Evolutionary conservation across 2,113 vertebrate species (phyloP), one percentile per base, ranked within the genome.

Genomic region (Triplophysa dalaica): DNA sequence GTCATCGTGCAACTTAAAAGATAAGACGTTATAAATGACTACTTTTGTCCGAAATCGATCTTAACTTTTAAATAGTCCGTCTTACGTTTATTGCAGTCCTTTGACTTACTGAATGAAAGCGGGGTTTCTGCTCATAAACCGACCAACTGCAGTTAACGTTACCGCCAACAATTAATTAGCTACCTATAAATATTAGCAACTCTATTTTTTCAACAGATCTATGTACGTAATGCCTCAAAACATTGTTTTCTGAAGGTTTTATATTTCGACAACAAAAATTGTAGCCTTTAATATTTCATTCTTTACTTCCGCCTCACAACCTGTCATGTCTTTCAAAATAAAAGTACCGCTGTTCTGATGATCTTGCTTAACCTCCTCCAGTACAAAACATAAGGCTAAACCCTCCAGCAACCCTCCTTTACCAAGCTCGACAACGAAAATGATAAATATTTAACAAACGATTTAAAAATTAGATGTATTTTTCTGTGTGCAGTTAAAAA

Each of bases 1-100:
- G 90, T 87, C 91, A 94, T 93, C 19, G 26, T 74, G 19, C 43
- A 68, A 60, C 19, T 69, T 38, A 2, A 5, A 50, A 4, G 1
- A 1, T 14, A 56, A 43, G 0, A 14, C 33, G 1, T 17, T 48
- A n/a, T 22, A 19, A 10, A 22, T 33, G 54, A 1, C 9, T 75
- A 45, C 14, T 16, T 26, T 45, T 10, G 54, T 8, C 1, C 38
- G 4, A 73, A 41, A 22, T 19, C n/a, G 10, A 73, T 38, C 11
- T 21, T 38, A 8, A 11, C 14, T 26, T 62, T 5, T 41, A 62
- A 26, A 26, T 9, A 21, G 17, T 8, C 7, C 17, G 54, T 2
- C 21, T 61, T 45, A 13, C 26, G 29, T 41, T 41, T 54, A 41
- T 60, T 21, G 24, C 19, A 29, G 21, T 22, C 16, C 17, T 10